phyloP scores from a whole-genome alignment of 2,888 invertebrate species.

The Ennomos erosarius region DNA sequence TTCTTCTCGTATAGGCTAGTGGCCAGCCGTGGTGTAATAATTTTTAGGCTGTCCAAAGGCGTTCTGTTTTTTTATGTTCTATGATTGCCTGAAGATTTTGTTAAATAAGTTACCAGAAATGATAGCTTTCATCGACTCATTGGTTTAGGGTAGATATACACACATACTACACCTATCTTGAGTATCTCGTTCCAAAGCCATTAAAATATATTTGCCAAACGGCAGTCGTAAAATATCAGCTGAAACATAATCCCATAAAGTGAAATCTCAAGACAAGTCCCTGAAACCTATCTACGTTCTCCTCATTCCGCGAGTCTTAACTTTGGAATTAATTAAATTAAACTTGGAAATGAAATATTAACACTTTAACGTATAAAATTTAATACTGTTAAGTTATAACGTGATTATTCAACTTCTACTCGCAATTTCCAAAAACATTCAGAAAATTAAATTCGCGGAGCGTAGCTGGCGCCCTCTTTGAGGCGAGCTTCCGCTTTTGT shows the following conservation, averaged over 20 bases:
- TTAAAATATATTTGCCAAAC: too few species aligned
- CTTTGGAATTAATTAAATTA: conserved; percentile 85
- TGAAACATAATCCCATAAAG: conserved; percentile 11
- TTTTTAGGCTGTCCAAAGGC: too few species aligned
- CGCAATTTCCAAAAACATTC: conserved; percentile 82
- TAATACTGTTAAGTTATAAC: conserved; percentile 85
- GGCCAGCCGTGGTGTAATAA: too few species aligned
- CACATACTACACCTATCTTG: too few species aligned
- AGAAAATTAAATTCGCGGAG: conserved; percentile 81
- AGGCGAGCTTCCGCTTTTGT: conserved; percentile 75
- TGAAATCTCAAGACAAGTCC: conserved; percentile 60
- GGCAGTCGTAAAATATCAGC: conserved; percentile 1
- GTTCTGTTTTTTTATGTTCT: too few species aligned
- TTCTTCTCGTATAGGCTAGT: too few species aligned
- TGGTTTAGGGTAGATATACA: too few species aligned
- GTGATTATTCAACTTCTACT: conserved; percentile 82
- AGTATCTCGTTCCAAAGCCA: too few species aligned
- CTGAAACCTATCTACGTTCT: conserved; percentile 46
- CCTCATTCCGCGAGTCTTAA: conserved; percentile 63
- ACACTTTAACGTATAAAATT: conserved; percentile 85
- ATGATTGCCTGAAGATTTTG: too few species aligned
- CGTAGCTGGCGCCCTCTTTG: conserved; percentile 74
- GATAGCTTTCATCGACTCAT: too few species aligned
- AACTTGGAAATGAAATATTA: conserved; percentile 86
- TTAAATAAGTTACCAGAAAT: too few species aligned